Conservation (phyloP, 2,797 vertebrate genomes). For the Lerista edwardsae region DNA sequence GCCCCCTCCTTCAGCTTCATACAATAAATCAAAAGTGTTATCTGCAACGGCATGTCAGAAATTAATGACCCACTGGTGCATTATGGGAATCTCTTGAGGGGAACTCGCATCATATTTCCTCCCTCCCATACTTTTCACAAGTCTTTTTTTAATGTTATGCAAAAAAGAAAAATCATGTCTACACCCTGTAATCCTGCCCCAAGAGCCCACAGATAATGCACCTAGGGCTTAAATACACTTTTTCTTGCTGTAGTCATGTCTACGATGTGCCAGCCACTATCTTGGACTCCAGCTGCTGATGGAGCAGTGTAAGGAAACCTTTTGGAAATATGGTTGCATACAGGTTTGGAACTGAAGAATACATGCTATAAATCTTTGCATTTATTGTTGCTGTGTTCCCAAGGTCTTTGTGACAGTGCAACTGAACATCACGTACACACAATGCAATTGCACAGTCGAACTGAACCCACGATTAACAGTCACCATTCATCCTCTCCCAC, state of each 20-base stretch:
- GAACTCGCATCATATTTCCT: slow-evolving; percentile 19
- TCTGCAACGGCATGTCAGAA: slow-evolving; percentile 31
- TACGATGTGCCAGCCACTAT: not conserved
- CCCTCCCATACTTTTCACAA: slow-evolving; percentile 21
- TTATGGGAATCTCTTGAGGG: not conserved
- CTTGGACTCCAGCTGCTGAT: not conserved
- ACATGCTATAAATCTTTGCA: not conserved
- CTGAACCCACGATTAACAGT: not conserved
- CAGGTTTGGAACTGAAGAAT: not conserved
- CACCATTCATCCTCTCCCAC: not conserved
- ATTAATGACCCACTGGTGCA: slow-evolving; percentile 31
- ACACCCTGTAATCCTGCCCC: too few relatives aligned
- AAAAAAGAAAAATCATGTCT: not conserved
- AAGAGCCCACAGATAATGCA: not conserved
- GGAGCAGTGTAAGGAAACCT: not conserved
- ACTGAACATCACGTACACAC: not conserved
- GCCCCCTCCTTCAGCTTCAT: slow-evolving; percentile 28
- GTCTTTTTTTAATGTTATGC: not conserved
- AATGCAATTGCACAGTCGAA: not conserved
- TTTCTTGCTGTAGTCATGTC: not conserved
- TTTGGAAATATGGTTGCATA: not conserved
- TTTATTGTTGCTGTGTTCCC: not conserved
- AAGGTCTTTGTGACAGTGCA: not conserved
- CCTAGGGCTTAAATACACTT: not conserved
- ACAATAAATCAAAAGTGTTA: slow-evolving; percentile 1